These are phyloP conservation scores for Oryzias celebensis DNA, from an alignment of 2,113 vertebrate species.

Conservation along the genomic window DNA sequence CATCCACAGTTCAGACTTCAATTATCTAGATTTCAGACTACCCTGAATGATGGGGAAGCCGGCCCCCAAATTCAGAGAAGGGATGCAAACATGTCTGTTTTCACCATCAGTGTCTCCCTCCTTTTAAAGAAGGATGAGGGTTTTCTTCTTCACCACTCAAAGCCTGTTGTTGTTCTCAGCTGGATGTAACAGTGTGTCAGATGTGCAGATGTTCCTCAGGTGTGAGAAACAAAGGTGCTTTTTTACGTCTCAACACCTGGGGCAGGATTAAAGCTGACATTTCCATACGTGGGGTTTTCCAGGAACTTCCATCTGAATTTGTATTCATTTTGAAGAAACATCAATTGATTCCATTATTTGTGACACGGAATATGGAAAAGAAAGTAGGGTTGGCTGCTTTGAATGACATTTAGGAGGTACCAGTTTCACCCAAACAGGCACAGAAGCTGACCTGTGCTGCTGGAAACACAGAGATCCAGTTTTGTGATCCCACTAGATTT, in stretches of 20 bases:
- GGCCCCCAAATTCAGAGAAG: conserved; percentile 21
- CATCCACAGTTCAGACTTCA: conserved; percentile 9
- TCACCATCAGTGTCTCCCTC: conserved; percentile 37
- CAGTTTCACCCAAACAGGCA: conserved; percentile 5
- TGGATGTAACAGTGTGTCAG: conserved; percentile 48
- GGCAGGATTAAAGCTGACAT: conserved; percentile 64
- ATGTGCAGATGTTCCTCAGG: conserved; percentile 40
- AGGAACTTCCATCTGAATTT: conserved; percentile 36
- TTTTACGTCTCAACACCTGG: conserved; percentile 46
- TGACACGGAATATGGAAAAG: conserved; percentile 18
- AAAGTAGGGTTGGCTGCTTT: conserved; percentile 7
- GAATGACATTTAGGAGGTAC: conserved; percentile 14
- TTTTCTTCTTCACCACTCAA: conserved; percentile 8
- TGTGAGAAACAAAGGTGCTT: conserved; percentile 61
- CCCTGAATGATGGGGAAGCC: neutral
- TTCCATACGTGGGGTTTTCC: conserved; percentile 46
- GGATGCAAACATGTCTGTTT: conserved; percentile 36
- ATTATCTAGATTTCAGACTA: conserved; percentile 5
- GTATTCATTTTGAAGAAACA: conserved; percentile 29
- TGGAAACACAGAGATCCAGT: neutral
- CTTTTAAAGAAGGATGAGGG: conserved; percentile 21
- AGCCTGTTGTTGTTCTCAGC: conserved; percentile 22
- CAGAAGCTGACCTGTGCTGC: neutral
- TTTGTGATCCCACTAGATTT: too few relatives aligned
- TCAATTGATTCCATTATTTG: neutral